Percentiles rank a stretch among this genome's conserved stretches.
These are phyloP conservation scores for Heliothis virescens DNA, from an alignment of 1,140 invertebrate species.

Conservation along the genomic window DNA sequence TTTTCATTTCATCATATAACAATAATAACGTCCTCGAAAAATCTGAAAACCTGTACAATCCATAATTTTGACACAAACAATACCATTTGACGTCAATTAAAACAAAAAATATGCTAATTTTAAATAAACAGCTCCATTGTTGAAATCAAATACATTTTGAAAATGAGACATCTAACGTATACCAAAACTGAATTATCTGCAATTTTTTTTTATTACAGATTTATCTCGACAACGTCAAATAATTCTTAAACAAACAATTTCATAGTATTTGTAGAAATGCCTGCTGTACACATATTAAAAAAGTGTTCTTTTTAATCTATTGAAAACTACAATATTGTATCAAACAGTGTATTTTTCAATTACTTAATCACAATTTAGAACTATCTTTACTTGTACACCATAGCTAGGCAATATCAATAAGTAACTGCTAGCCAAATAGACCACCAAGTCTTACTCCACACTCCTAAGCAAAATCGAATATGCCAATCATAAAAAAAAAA, in stretches of 20 bases:
- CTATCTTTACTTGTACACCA: no score
- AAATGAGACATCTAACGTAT: background rate
- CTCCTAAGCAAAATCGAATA: slow-evolving; percentile 8
- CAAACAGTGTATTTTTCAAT: no score
- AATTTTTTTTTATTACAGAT: no score
- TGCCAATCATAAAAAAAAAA: slow-evolving; percentile 41
- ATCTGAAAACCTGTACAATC: slow-evolving; percentile 1
- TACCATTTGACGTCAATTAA: slow-evolving; percentile 28
- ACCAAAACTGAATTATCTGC: no score
- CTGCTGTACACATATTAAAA: no score
- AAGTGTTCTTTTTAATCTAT: no score
- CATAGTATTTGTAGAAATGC: no score
- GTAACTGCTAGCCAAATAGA: background rate
- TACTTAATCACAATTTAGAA: no score
- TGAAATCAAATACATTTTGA: background rate
- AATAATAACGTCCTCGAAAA: background rate
- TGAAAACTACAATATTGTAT: no score
- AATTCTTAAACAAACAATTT: no score
- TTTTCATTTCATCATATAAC: no score
- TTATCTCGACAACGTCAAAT: no score
- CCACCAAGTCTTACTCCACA: background rate
- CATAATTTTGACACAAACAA: background rate
- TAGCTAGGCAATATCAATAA: background rate
- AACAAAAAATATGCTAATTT: slow-evolving; percentile 31
- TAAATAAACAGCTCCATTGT: background rate